A percentile compares a stretch with the other conserved stretches of the same genome.
phyloP scores from a whole-genome alignment of 2,797 vertebrate species.

The Myiotriccus ornatus region DNA sequence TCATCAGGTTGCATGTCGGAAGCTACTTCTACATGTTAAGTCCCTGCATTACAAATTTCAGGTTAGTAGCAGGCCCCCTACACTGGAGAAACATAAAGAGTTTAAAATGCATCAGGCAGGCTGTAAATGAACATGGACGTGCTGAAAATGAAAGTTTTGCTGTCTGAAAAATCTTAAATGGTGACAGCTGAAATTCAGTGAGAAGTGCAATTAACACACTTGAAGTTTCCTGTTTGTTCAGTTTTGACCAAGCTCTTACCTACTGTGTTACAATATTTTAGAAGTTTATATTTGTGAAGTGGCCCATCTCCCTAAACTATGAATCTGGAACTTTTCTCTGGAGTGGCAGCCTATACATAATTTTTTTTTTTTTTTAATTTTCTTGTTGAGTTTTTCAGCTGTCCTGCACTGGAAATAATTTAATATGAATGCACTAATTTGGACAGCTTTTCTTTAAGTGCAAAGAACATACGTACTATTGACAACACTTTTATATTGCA shows the following conservation, averaged over 20 bases:
- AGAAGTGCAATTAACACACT: background rate
- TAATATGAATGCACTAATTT: background rate
- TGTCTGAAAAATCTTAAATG: background rate
- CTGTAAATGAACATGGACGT: background rate
- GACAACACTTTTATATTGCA: background rate
- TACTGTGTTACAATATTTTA: background rate
- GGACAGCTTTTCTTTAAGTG: background rate
- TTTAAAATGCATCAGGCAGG: background rate
- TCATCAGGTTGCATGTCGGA: background rate
- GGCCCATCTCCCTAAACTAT: background rate
- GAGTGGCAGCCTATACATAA: background rate
- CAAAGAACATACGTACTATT: background rate
- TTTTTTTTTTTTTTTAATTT: background rate
- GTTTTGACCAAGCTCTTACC: background rate
- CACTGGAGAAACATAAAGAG: background rate
- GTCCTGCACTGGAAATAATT: background rate
- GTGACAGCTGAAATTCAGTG: background rate
- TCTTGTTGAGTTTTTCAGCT: background rate
- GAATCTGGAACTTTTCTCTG: background rate
- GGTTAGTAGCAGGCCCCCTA: background rate
- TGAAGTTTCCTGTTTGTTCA: background rate
- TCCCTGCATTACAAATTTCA: background rate
- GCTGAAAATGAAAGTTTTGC: background rate
- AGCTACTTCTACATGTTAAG: background rate
- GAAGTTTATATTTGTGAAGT: background rate